phyloP scores from a whole-genome alignment of 2,113 vertebrate species.

The Smithornis capensis region DNA sequence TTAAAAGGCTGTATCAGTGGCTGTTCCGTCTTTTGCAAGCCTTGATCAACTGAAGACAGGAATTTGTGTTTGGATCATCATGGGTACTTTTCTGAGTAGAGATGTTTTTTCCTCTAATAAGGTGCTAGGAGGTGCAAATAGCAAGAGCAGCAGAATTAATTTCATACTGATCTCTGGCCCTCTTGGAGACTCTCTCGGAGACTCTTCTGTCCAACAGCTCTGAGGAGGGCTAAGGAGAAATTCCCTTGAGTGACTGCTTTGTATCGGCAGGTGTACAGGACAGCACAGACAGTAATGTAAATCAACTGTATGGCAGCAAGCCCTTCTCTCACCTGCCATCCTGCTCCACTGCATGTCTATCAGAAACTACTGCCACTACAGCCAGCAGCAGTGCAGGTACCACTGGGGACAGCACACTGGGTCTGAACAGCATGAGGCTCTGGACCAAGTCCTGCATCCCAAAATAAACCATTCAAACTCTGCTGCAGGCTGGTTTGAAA shows the following conservation, averaged over 20 bases:
- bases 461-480: background rate
- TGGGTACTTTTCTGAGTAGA: background rate
- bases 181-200: background rate
- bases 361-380: background rate
- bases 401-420: background rate
- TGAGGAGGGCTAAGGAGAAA: background rate
- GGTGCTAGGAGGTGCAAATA: background rate
- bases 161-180: background rate
- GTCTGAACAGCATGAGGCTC: background rate
- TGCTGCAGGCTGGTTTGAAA: background rate
- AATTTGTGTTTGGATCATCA: background rate
- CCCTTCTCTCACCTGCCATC: background rate
- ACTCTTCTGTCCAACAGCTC: background rate
- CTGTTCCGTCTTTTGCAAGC: background rate
- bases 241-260: background rate
- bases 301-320: rapidly evolving
- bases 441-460: background rate
- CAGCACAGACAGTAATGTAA: background rate
- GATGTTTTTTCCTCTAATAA: background rate
- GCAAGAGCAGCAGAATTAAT: background rate
- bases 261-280: background rate
- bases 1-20: background rate
- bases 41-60: background rate
- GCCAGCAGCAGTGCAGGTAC: background rate
- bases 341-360: background rate